phyloP scores from a whole-genome alignment of 2,888 invertebrate species.

The Drosophila monieri region DNA sequence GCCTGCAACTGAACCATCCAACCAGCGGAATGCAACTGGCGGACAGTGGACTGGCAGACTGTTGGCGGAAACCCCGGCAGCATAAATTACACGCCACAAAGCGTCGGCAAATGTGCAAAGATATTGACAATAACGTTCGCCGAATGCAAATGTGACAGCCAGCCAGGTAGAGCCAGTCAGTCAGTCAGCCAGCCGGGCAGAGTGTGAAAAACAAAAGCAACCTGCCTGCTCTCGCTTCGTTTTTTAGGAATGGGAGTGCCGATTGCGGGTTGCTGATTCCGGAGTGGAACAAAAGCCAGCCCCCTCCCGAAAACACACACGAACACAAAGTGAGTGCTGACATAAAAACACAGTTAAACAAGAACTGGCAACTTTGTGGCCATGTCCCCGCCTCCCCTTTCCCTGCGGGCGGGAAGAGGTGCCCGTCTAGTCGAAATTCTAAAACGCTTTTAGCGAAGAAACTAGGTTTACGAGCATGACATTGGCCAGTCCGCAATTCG shows the following conservation, averaged over 20 bases:
- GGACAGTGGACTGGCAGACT: slow-evolving; percentile 10
- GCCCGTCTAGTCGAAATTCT: slow-evolving; percentile 39
- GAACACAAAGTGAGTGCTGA: slow-evolving; percentile 57
- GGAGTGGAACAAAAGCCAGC: slow-evolving; percentile 35
- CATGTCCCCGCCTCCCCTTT: not conserved
- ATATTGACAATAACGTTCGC: slow-evolving; percentile 66
- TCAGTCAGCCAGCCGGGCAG: slow-evolving; percentile 13
- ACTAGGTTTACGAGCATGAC: slow-evolving; percentile 69
- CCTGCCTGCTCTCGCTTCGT: slow-evolving; percentile 14
- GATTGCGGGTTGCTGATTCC: not conserved
- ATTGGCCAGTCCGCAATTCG: slow-evolving; percentile 56
- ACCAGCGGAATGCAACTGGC: slow-evolving; percentile 63
- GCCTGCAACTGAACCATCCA: slow-evolving; percentile 31
- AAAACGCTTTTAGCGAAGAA: slow-evolving; percentile 53
- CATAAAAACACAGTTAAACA: slow-evolving; percentile 72
- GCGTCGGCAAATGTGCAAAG: slow-evolving; percentile 45
- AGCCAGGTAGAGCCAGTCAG: not conserved
- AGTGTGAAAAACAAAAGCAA: slow-evolving; percentile 46
- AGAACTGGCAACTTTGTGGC: slow-evolving; percentile 24
- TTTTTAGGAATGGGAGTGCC: slow-evolving; percentile 37
- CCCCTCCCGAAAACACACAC: slow-evolving; percentile 27
- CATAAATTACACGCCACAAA: slow-evolving; percentile 67
- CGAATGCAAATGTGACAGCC: slow-evolving; percentile 62
- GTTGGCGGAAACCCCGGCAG: slow-evolving; percentile 19
- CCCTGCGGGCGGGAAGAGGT: slow-evolving; percentile 7